phyloP scores from a whole-genome alignment of 2,888 invertebrate species.

The Caenorhabditis sulstoni region DNA sequence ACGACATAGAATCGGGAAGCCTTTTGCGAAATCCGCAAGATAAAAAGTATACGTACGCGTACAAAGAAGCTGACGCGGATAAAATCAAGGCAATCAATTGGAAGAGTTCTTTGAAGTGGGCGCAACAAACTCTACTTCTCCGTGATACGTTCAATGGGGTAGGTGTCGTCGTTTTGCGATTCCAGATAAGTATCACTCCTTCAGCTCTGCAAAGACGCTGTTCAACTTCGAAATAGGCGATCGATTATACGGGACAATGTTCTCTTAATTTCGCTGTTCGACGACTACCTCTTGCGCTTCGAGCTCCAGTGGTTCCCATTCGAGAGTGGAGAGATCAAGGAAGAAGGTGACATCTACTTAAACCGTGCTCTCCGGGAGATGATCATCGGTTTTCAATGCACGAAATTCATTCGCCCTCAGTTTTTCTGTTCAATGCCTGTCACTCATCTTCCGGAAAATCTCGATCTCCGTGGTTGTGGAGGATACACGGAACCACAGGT shows the following conservation, averaged over 20 bases:
- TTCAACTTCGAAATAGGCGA: constrained; percentile 57
- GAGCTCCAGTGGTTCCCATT: constrained; percentile 74
- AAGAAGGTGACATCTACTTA: constrained; percentile 68
- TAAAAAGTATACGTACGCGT: constrained; percentile 24
- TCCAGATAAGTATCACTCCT: too few species aligned
- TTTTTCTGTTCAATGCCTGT: constrained; percentile 71
- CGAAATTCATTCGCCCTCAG: constrained; percentile 62
- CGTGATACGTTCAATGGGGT: constrained; percentile 68
- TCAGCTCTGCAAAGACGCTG: constrained; percentile 70
- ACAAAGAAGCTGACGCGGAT: constrained; percentile 60
- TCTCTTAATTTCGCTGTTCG: constrained; percentile 72
- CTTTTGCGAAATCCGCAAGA: constrained; percentile 54
- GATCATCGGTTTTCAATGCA: constrained; percentile 68
- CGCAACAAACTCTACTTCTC: constrained; percentile 75
- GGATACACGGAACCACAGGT: constrained; percentile 61
- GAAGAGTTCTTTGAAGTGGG: constrained; percentile 77
- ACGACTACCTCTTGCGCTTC: constrained; percentile 72
- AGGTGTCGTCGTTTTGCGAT: neutral
- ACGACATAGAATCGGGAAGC: constrained; percentile 49
- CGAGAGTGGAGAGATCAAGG: constrained; percentile 59
- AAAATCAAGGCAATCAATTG: constrained; percentile 66
- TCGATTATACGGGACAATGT: constrained; percentile 73
- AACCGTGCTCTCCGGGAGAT: constrained; percentile 68
- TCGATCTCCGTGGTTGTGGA: constrained; percentile 73
- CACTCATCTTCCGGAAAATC: constrained; percentile 67